Conservation (phyloP, 2,113 vertebrate species). For the Myotis yumanensis region DNA sequence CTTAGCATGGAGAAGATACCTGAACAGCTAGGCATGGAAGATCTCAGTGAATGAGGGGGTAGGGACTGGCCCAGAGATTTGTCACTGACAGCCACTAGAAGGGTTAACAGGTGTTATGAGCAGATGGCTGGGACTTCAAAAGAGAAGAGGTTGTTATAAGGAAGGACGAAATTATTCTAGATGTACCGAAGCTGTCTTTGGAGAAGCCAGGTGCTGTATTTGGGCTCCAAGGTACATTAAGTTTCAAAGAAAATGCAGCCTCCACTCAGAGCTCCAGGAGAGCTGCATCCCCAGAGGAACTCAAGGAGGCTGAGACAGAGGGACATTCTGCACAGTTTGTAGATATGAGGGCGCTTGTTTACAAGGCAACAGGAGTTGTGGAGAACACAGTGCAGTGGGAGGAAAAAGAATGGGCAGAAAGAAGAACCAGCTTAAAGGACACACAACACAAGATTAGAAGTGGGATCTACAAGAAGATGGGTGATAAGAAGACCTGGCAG, state of each 20-base stretch:
- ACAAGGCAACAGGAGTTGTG: neutral
- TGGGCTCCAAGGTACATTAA: neutral
- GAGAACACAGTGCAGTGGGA: neutral
- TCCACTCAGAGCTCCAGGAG: neutral
- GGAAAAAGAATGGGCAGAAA: neutral
- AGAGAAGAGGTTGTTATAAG: neutral
- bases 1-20: neutral
- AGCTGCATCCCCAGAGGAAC: neutral
- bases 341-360: accelerated
- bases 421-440: neutral
- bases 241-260: neutral
- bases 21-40: neutral
- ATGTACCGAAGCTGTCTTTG: neutral
- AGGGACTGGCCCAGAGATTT: neutral
- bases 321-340: neutral
- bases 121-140: constrained; percentile 5
- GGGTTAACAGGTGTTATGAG: neutral
- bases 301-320: neutral
- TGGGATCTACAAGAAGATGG: neutral
- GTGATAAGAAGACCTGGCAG: neutral
- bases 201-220: neutral
- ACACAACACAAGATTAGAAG: neutral
- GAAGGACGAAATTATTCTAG: neutral
- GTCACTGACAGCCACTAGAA: neutral
- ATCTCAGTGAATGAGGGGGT: neutral